These are phyloP conservation scores for Lepus europaeus DNA, from an alignment of 2,113 vertebrate species.

Conservation along the genomic window DNA sequence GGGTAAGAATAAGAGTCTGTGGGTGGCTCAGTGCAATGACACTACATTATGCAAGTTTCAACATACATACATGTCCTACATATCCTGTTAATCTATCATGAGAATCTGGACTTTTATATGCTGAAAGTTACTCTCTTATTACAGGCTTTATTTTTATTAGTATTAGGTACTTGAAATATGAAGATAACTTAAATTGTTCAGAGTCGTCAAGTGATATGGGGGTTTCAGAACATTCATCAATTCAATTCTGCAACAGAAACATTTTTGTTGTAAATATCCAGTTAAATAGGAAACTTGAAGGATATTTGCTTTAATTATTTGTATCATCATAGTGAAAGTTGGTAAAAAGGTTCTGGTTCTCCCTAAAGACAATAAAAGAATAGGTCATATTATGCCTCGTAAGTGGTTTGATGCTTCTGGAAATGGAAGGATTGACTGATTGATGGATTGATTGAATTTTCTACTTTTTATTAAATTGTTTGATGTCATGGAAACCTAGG, in stretches of 20 bases:
- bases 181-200: slow-evolving; percentile 20
- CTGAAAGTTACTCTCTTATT: slow-evolving; percentile 15
- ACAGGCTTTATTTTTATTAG: slow-evolving; percentile 4
- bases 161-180: slow-evolving; percentile 31
- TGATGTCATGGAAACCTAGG: slow-evolving; percentile 66
- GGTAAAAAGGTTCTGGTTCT: slow-evolving; percentile 3
- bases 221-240: slow-evolving; percentile 53
- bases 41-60: not conserved
- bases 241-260: slow-evolving; percentile 43
- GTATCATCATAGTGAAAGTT: slow-evolving; percentile 19
- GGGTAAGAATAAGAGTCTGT: not conserved
- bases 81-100: not conserved
- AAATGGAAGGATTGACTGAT: slow-evolving; percentile 57
- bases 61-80: not conserved
- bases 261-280: slow-evolving; percentile 44
- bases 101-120: not conserved
- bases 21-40: not conserved
- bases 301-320: slow-evolving; percentile 37
- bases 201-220: not conserved
- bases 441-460: slow-evolving; percentile 69
- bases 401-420: slow-evolving; percentile 53
- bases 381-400: slow-evolving; percentile 7
- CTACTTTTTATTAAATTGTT: slow-evolving; percentile 74
- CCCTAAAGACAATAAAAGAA: slow-evolving; percentile 46
- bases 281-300: slow-evolving; percentile 31